Evolutionary conservation across 1,140 invertebrate species (phyloP), one percentile per base, ranked within the genome.

Genomic region (Drosophila lini): DNA sequence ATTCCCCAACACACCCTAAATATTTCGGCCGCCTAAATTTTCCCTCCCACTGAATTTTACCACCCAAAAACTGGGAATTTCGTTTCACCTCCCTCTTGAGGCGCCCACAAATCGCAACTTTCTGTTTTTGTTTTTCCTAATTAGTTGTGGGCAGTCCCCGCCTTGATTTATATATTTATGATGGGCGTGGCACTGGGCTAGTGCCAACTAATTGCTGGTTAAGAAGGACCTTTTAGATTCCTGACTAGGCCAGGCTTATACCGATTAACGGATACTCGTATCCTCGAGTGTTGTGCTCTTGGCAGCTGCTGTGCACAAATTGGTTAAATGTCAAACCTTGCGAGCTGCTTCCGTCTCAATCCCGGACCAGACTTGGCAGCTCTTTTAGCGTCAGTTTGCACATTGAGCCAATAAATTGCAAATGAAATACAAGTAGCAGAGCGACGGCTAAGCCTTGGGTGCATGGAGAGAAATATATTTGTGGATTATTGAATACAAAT

Each of bases 381-480:
- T 65, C 45, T 58, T 70, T 70, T 47, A 75, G 74, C 70, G 34
- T 55, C 71, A 75, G 63, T 57, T 48, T 48, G 50, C 45, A 58
- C 61, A 68, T 68, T 31, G 40, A 57, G 74, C 61, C 81, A 80
- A 78, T 81, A 64, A 78, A 81, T 74, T 78, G 57, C 44, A 78
- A 85, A 85, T 81, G 56, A 74, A 74, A 78, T 65, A 59, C 41
- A 74, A 78, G 60, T 59, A 56, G 38, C 53, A 60, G 40, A 48
- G 11, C 45, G 40, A 25, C 13, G 48, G 58, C 36, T 34, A 50
- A 31, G 32, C 52, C 32, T 32, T 41, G 15, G n/a, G 10, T 42
- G 28, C 47, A 42, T 3, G 4, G 32, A 52, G 47, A 52, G n/a
- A 47, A 47, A 34, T n/a, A 31, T 36, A 6, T 22, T 36, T 31